Evolutionary conservation across 2,797 vertebrate species (phyloP).

Genomic region (Tokudaia tokunoshimensis): DNA sequence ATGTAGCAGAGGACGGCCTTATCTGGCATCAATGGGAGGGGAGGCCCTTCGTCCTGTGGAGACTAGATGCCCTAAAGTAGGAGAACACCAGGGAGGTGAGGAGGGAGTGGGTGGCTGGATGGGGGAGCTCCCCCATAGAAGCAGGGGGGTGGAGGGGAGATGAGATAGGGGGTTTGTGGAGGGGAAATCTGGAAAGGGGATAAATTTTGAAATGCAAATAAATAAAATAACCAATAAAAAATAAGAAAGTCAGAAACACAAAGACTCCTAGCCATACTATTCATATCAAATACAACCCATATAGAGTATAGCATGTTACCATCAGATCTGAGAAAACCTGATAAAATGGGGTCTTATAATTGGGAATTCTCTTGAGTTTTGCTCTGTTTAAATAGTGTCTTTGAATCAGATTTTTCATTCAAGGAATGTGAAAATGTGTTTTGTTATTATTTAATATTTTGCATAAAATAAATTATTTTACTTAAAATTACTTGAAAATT

Average conservation of each 20-base stretch:
- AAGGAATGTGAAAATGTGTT: background rate
- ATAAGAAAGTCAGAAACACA: background rate
- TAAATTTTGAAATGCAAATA: background rate
- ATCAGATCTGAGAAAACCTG: background rate
- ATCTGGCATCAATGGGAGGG: background rate
- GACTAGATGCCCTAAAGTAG: background rate
- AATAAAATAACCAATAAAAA: background rate
- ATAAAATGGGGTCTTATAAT: background rate
- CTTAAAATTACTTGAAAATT: background rate
- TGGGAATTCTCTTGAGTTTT: background rate
- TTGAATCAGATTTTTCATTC: background rate
- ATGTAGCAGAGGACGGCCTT: background rate
- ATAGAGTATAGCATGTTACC: background rate
- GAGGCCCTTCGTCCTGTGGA: background rate
- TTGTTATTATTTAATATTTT: slow-evolving; percentile 6
- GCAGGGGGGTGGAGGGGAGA: background rate
- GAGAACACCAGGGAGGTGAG: too few relatives aligned
- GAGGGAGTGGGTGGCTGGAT: background rate
- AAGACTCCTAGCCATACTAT: background rate
- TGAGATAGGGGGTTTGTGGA: background rate
- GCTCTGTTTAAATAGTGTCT: background rate
- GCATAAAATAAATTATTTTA: background rate
- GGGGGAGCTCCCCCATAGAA: background rate
- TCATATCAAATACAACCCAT: background rate
- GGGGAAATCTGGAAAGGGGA: background rate